phyloP scores from a whole-genome alignment of 2,113 vertebrate genomes.

The Phalacrocorax pelagicus region DNA sequence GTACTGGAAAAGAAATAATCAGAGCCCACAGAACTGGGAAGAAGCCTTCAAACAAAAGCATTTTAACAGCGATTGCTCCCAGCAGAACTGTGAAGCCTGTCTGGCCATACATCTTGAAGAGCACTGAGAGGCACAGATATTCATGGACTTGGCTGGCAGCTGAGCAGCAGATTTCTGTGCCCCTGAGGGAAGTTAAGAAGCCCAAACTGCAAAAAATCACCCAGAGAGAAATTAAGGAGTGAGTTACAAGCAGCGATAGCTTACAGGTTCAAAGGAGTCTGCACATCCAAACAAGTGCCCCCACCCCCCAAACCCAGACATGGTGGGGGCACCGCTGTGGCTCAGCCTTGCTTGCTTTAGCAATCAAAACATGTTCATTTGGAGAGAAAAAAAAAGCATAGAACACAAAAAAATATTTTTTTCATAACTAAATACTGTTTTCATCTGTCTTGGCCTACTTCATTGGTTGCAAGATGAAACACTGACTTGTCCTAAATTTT shows the following conservation, averaged over 20 bases:
- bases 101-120: background rate
- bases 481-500: background rate
- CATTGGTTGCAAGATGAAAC: background rate
- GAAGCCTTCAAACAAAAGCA: background rate
- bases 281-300: background rate
- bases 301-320: background rate
- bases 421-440: background rate
- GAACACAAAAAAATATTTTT: background rate
- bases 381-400: rapidly evolving
- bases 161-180: background rate
- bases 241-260: background rate
- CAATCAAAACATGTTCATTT: background rate
- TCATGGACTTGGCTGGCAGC: background rate
- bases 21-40: background rate
- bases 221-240: background rate
- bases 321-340: background rate
- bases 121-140: background rate
- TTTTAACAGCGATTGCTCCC: background rate
- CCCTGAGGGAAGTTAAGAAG: background rate
- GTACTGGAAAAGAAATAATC: background rate
- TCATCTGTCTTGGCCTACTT: background rate
- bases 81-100: background rate
- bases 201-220: background rate
- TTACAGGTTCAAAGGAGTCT: background rate
- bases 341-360: background rate